Evolutionary conservation across 1,140 invertebrate genomes (phyloP).

Genomic region (Glossosoma conforme): DNA sequence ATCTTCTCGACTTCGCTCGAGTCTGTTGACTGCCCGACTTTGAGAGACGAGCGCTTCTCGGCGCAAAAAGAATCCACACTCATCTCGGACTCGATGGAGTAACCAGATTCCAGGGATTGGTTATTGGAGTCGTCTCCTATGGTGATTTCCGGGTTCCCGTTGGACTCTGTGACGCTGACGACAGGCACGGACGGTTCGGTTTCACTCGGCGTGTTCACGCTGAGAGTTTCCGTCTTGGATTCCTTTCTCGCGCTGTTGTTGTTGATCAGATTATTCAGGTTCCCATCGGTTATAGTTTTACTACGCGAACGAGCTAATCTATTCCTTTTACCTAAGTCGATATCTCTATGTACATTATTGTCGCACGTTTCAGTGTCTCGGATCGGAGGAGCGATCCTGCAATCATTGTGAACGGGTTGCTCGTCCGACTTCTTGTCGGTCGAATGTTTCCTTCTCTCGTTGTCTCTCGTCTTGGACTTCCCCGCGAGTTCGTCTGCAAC

Average conservation of each 20-base stretch:
- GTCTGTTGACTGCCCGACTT: constrained; percentile 49
- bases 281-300: constrained; percentile 12
- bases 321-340: constrained; percentile 23
- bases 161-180: constrained; percentile 47
- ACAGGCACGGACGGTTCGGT: constrained; percentile 34
- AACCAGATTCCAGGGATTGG: constrained; percentile 48
- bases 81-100: constrained; percentile 49
- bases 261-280: constrained; percentile 37
- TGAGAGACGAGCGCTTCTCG: constrained; percentile 47
- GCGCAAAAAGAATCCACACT: constrained; percentile 48
- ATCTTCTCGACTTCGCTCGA: constrained; percentile 49
- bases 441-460: too few relatives aligned
- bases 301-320: constrained; percentile 25
- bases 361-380: constrained; percentile 24
- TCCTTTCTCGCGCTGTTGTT: constrained; percentile 45
- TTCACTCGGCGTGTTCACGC: constrained; percentile 10
- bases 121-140: constrained; percentile 44
- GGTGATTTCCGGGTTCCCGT: constrained; percentile 50
- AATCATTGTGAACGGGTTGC: too few relatives aligned
- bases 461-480: too few relatives aligned
- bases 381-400: too few relatives aligned
- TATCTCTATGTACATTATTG: constrained; percentile 31
- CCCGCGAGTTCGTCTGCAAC: too few relatives aligned
- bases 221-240: constrained; percentile 34
- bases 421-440: too few relatives aligned